These are phyloP conservation scores for Oryzias dopingdopingensis DNA, from an alignment of 2,797 vertebrate genomes.

Conservation along the genomic window DNA sequence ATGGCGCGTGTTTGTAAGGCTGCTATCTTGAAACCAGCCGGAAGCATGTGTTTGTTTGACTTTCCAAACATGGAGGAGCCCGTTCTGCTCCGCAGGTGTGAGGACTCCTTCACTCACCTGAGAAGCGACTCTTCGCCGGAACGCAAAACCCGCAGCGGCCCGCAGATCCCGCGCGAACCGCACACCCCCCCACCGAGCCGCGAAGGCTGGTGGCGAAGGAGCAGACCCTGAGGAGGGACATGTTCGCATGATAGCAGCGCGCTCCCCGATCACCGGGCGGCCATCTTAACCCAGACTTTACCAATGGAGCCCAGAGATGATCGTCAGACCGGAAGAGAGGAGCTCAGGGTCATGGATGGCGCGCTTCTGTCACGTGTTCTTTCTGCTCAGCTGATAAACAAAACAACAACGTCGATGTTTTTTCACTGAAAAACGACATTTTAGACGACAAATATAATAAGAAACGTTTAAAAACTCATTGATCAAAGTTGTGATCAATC, in stretches of 20 bases:
- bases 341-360: slow-evolving; percentile 7
- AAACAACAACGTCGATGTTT: too few species aligned
- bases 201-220: slow-evolving; percentile 54
- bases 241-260: slow-evolving; percentile 74
- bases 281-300: slow-evolving; percentile 75
- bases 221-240: slow-evolving; percentile 76
- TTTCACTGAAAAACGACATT: too few species aligned
- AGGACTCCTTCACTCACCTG: slow-evolving; percentile 58
- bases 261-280: slow-evolving; percentile 55
- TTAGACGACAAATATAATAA: background rate
- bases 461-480: background rate
- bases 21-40: too few species aligned
- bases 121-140: slow-evolving; percentile 36
- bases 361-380: too few species aligned
- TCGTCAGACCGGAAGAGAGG: slow-evolving; percentile 32
- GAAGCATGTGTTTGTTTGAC: too few species aligned
- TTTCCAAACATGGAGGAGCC: background rate
- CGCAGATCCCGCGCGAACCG: slow-evolving; percentile 17
- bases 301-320: slow-evolving; percentile 25
- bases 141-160: slow-evolving; percentile 51
- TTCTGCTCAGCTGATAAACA: too few species aligned
- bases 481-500: too few species aligned
- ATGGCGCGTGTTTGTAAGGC: too few species aligned
- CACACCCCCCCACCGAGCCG: slow-evolving; percentile 40
- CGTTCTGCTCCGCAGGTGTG: background rate